Base-by-base conservation (phyloP, 2,113 vertebrate genomes). In the Potamarius usumacintae region DNA sequence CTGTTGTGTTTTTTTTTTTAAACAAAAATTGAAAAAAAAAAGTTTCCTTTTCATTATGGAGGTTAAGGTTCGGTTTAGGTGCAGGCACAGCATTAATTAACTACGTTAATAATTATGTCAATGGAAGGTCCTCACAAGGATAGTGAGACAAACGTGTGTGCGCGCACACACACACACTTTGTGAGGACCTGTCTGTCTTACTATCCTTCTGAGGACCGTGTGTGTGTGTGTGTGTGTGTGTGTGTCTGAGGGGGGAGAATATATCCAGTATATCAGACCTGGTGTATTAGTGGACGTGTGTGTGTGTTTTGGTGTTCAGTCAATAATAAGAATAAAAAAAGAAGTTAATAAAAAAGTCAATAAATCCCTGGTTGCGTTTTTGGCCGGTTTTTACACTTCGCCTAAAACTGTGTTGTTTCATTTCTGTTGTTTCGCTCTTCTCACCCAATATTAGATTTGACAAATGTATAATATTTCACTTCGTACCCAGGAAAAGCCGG, bases 401-500 rank as follows among this genome's bases (percentile, higher is more conserved):
- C 57, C 57, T 58, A 76, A 72, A 74, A 58, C 27, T 18, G 53
- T 85, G 53, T 30, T 30, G 57, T 79, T 53, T 86, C 42, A 30
- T 62, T 86, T 79, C 25, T 85, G 25, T 82, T 69, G n/a, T 57
- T 86, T 87, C 52, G 18, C 77, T 60, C 9, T n/a, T 67, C 74
- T 62, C 17, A 81, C 58, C 55, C 53, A 72, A 65, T 69, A 88
- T 88, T 85, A 89, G 74, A 65, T 83, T 71, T 88, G 89, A 89
- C 89, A 90, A 87, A 87, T 77, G 72, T 79, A 78, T 86, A 83
- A 85, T 86, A 89, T 88, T 85, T 82, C 60, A 82, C 84, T 89
- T 89, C 60, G 84, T 89, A 84, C 48, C 76, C 77, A 85, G 82
- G 63, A 89, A 88, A 83, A 87, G 88, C 86, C 74, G 42, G 79